phyloP scores from a whole-genome alignment of 2,888 invertebrate genomes.

The Metopia argyrocephala region DNA sequence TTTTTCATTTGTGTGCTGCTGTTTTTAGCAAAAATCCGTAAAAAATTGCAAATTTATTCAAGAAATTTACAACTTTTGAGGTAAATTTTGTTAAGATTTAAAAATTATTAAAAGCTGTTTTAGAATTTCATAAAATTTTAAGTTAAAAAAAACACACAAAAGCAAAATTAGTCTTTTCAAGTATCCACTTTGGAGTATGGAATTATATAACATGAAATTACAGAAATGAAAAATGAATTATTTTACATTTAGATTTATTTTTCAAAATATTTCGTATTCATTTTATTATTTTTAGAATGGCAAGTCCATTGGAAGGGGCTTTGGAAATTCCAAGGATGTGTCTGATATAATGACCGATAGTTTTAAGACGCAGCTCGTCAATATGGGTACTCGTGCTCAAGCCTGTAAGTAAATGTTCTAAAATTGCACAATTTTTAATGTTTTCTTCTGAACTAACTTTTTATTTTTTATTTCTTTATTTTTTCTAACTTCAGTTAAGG shows the following conservation, averaged over 20 bases:
- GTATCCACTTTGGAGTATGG: neutral
- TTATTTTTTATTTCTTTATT: constrained; percentile 6
- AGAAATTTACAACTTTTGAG: constrained; percentile 77
- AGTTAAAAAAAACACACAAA: too few relatives aligned
- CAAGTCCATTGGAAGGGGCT: constrained; percentile 76
- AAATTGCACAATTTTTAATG: neutral
- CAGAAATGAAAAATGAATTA: neutral
- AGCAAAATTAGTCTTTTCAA: too few relatives aligned
- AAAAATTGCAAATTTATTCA: constrained; percentile 78
- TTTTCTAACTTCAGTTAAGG: constrained; percentile 86
- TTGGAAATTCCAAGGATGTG: constrained; percentile 77
- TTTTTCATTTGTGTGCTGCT: constrained; percentile 70
- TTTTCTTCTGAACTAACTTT: neutral
- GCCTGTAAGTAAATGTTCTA: constrained; percentile 88
- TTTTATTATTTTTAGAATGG: constrained; percentile 70
- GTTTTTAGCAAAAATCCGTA: constrained; percentile 71
- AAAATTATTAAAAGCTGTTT: neutral
- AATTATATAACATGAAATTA: neutral
- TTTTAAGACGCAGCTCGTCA: constrained; percentile 85
- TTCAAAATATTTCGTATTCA: neutral
- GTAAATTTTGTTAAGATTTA: constrained; percentile 65
- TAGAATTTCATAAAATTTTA: neutral
- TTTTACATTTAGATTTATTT: neutral
- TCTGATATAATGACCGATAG: constrained; percentile 83
- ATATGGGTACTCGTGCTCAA: constrained; percentile 95